phyloP scores from a whole-genome alignment of 2,797 vertebrate genomes.

The Cichlasoma orientale region DNA sequence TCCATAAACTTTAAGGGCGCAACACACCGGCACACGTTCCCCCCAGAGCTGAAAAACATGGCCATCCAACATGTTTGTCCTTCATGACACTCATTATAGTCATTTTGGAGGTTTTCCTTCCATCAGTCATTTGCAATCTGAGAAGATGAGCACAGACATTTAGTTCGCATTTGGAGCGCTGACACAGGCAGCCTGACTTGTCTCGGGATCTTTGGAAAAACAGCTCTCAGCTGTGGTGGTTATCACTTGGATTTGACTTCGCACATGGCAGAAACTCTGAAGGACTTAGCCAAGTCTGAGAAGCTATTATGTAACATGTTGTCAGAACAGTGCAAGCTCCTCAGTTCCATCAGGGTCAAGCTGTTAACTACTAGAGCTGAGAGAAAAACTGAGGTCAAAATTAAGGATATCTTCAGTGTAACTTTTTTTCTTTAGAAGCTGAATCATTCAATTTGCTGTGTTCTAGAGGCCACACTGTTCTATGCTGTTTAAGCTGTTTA shows the following conservation, averaged over 20 bases:
- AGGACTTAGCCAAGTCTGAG: neutral
- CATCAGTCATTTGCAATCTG: neutral
- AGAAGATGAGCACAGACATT: neutral
- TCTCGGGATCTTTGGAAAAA: neutral
- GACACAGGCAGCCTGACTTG: neutral
- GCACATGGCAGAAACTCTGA: neutral
- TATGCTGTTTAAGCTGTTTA: conserved; percentile 32
- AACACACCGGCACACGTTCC: neutral
- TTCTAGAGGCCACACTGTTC: conserved; percentile 21
- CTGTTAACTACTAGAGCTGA: neutral
- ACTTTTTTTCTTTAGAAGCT: neutral
- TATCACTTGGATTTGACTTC: neutral
- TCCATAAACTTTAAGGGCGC: neutral
- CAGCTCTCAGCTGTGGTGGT: neutral
- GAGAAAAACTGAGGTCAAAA: neutral
- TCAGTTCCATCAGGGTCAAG: neutral
- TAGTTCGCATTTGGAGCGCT: neutral
- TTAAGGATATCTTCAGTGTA: neutral
- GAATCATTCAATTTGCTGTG: neutral
- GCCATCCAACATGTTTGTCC: neutral
- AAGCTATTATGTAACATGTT: neutral
- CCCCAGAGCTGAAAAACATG: neutral
- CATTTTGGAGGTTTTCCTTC: neutral
- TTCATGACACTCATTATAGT: neutral
- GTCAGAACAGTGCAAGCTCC: neutral